These are phyloP conservation scores for Cichlasoma orientale DNA, from an alignment of 2,797 vertebrate species.

Conservation along the genomic window DNA sequence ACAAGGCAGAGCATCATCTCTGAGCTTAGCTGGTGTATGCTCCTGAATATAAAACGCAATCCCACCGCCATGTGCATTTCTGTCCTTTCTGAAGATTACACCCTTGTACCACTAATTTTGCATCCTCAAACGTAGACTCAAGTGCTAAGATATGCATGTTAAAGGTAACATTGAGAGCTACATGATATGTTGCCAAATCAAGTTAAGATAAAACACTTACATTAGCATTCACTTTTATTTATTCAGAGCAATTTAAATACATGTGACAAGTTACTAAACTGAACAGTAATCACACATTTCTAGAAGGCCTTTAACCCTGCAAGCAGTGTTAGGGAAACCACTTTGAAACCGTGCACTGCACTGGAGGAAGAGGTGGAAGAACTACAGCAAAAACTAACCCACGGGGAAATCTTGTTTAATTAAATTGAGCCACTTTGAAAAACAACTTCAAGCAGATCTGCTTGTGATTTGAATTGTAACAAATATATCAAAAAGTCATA, in stretches of 20 bases:
- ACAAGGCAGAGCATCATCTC: not conserved
- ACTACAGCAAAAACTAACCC: not conserved
- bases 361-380: not conserved
- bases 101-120: not conserved
- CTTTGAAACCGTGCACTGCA: not conserved
- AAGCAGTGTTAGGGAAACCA: not conserved
- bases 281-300: not conserved
- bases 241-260: not conserved
- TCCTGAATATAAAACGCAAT: not conserved
- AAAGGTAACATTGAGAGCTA: no score
- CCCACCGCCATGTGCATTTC: not conserved
- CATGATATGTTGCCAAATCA: not conserved
- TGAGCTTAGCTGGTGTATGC: not conserved
- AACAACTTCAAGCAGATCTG: not conserved
- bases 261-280: slow-evolving; percentile 6
- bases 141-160: no score
- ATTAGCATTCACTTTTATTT: not conserved
- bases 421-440: not conserved
- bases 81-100: not conserved
- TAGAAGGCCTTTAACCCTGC: not conserved
- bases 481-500: not conserved
- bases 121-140: not conserved
- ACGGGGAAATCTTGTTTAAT: not conserved
- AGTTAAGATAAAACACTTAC: not conserved
- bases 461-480: not conserved